Evolutionary conservation across 2,888 invertebrate genomes (phyloP), one percentile per base, ranked within the genome.

Genomic region (Heliconius cydno): DNA sequence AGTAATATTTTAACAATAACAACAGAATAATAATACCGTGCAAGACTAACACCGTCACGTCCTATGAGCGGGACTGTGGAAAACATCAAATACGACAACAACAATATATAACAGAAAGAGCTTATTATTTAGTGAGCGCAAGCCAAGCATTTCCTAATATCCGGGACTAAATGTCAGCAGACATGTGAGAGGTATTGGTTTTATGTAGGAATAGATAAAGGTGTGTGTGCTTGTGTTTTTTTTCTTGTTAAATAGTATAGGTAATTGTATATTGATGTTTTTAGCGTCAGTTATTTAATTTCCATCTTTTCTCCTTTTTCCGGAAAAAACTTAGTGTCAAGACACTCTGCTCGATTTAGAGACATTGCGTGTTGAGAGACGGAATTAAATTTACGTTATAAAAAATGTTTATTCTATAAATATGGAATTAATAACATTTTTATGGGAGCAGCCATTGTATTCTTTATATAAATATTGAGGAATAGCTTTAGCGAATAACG

Each of bases 131-230:
- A 75, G 60, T 70, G 76, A 76, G 72, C 71, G 25, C 77, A 68
- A 81, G 76, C 79, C 76, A 77, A 81, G 79, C 81, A 76, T 81
- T 81, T 78, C 81, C n/a, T 67, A 77, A 81, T 73, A 75, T 81
- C 81, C 81, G 81, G 78, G 81, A 79, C 71, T 76, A 79, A 81
- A 81, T 79, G 81, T 77, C 79, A 81, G 71, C 52, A 38, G 72
- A 57, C 79, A 77, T 52, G 81, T 57, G 60, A 60, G 57, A 66
- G 57, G 74, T 52, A n/a, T 75, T 30, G 28, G 22, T 66, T 75
- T 65, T 12, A 75, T 25, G 25, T 46, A 41, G 25, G 25, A 46
- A 41, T 70, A 70, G 25, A 70, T 70, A 41, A 68, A 68, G 12
- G n/a, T 34, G 10, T 67, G 10, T 19, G 67, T 68, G 38, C 6